Evolutionary conservation across 2,113 vertebrate species (phyloP), one percentile per base, ranked within the genome.

Genomic region (Ceyx margarethae): DNA sequence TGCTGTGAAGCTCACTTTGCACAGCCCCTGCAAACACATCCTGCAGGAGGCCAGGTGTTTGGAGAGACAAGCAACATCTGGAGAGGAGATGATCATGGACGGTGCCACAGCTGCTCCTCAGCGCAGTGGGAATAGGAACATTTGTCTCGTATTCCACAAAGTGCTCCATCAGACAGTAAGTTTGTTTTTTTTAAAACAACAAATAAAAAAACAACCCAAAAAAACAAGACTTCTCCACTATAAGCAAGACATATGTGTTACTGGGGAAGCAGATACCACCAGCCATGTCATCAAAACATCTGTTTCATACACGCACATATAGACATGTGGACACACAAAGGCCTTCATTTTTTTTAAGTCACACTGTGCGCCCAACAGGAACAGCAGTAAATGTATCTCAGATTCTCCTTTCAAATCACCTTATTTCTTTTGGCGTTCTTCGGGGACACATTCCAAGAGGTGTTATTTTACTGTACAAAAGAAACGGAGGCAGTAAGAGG

Each of bases 401-500:
- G 53, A 77, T 93, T 93, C 82, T 86, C 56, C 67, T 66, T 92
- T 83, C 4, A 1, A 89, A 80, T 86, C 91, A 89, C 82, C 83
- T 84, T 85, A 61, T 74, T 93, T 93, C 90, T 80, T 92, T 73
- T 42, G 69, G 85, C 19, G 0, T 92, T 93, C 85, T 86, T 87
- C 25, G 5, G 28, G 82, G 91, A 93, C 61, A 77, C 60, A 61
- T 82, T 91, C 89, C 84, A 69, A 53, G 73, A 56, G 85, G 60
- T 79, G 67, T 89, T 94, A 66, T 78, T 87, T 93, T 64, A 64
- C 82, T 53, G 31, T 60, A 68, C 84, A 73, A 80, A 92, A 86
- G 83, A 75, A 82, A 67, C 25, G 46, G 29, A 80, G 68, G 92
- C 90, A 83, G 92, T 62, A 69, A 86, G 91, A 87, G 91, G 91